Percentiles rank a stretch among this genome's conserved stretches.
Evolutionary conservation across 1,140 invertebrate genomes (phyloP).

Genomic region (Lordiphosa mommai): DNA sequence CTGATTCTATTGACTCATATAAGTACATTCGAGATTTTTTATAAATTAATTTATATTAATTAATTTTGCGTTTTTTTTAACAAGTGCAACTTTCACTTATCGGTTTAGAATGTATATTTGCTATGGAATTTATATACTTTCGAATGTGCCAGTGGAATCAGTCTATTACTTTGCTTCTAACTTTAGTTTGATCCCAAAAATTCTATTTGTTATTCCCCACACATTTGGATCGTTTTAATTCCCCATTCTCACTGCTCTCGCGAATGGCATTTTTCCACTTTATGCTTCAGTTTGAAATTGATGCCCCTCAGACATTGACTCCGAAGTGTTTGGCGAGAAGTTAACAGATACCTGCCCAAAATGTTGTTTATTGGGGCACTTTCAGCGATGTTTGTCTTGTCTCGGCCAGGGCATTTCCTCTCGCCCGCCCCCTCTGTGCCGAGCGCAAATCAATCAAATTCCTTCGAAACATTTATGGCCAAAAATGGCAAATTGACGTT

Average conservation of each 20-base stretch:
- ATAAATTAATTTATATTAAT: no score
- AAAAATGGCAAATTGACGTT: conserved; percentile 66
- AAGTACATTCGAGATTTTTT: no score
- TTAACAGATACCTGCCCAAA: conserved; percentile 28
- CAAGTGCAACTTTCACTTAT: no score
- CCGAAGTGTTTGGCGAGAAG: conserved; percentile 8
- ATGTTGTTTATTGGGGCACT: conserved; percentile 38
- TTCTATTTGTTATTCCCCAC: background rate
- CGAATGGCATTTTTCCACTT: background rate
- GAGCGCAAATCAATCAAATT: conserved; percentile 68
- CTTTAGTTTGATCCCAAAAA: background rate
- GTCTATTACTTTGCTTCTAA: background rate
- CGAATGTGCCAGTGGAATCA: no score
- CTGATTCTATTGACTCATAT: no score
- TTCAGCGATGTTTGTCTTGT: conserved; percentile 28
- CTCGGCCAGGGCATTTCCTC: background rate
- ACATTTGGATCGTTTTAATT: conserved; percentile 2
- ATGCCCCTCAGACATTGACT: conserved; percentile 2
- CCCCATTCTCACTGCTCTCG: background rate
- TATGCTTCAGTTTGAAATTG: conserved; percentile 4
- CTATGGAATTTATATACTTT: no score
- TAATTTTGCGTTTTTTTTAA: no score
- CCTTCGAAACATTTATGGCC: conserved; percentile 52
- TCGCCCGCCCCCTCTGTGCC: background rate
- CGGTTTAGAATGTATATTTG: no score